phyloP scores from a whole-genome alignment of 2,888 invertebrate species.

The Leptopilina syphax region DNA sequence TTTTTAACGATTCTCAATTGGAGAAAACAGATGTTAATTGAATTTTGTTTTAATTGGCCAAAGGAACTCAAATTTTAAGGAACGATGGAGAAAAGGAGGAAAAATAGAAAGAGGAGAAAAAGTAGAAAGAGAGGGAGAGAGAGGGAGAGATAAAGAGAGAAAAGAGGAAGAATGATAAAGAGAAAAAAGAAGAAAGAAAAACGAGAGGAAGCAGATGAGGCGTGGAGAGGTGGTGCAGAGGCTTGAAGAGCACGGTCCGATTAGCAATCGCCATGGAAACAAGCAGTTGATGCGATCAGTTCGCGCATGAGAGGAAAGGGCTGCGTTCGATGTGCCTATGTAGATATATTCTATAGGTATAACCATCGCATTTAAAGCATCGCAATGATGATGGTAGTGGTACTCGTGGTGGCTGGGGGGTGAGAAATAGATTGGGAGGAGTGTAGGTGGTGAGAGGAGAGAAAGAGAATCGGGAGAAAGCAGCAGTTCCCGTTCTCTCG shows the following conservation, averaged over 20 bases:
- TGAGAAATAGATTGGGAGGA: conserved; percentile 52
- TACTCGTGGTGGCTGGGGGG: conserved; percentile 46
- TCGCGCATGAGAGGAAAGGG: conserved; percentile 73
- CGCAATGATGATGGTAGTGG: conserved; percentile 55
- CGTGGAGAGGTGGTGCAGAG: conserved; percentile 48
- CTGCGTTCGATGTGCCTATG: conserved; percentile 60
- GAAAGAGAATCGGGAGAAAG: conserved; percentile 51
- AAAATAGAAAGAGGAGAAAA: no score
- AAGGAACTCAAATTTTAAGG: no score
- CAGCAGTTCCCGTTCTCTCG: conserved; percentile 59
- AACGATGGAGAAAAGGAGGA: no score
- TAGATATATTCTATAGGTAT: conserved; percentile 51
- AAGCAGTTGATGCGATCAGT: conserved; percentile 80
- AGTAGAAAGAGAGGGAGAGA: no score
- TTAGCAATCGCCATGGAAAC: conserved; percentile 82
- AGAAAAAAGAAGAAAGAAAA: conserved; percentile 15
- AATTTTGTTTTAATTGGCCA: no score
- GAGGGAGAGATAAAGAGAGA: no score
- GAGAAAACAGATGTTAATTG: no score
- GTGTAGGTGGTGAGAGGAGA: conserved; percentile 44
- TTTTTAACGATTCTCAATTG: no score
- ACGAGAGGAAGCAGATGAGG: conserved; percentile 36
- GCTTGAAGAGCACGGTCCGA: conserved; percentile 75
- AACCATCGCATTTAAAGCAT: conserved; percentile 64
- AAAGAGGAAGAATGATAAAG: conserved; percentile 11